Evolutionary conservation across 2,113 vertebrate species (phyloP), one percentile per base, ranked within the genome.

Genomic region (Burhinus oedicnemus): DNA sequence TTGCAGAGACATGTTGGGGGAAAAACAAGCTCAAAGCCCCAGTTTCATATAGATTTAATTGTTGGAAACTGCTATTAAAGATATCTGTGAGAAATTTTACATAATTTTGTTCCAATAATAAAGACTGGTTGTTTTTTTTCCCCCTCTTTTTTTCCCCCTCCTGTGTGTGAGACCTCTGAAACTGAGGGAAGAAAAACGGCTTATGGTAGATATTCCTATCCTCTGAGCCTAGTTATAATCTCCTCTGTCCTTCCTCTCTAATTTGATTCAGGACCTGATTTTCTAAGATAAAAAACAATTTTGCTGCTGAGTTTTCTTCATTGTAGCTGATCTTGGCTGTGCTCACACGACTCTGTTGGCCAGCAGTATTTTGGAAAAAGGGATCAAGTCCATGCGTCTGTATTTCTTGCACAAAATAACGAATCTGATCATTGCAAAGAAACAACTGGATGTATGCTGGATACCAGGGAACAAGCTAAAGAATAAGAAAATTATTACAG

Each of bases 141-240:
- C 9, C 8, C 8, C 9, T 5, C 2, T 47, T 6, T 20, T 11
- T 12, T 9, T 6, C 1, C 5, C 9, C 20, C 1, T 9, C 9
- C 9, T 9, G 3, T 83, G 17, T 83, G 10, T 55, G 45, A 76
- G 23, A 64, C 10, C 45, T 74, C 57, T 69, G 54, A 92, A 97
- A 88, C 0, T 22, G 18, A 78, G 19, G 21, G 25, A 52, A 47
- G 22, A 8, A 32, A 66, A 77, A 76, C 32, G 9, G 3, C 45
- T 85, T 87, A 36, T 66, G 15, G 8, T 78, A 78, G 68, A 36
- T 91, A 34, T 49, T 66, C 26, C 27, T 58, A 2, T 75, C 12
- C 12, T 58, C 13, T 66, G 44, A 51, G 9, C 54, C 23, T 69
- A 27, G 26, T 52, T 93, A 70, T 32, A 52, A 58, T 55, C 15